Conservation (phyloP, 2,888 invertebrate species). For the Stenodema calcarata region DNA sequence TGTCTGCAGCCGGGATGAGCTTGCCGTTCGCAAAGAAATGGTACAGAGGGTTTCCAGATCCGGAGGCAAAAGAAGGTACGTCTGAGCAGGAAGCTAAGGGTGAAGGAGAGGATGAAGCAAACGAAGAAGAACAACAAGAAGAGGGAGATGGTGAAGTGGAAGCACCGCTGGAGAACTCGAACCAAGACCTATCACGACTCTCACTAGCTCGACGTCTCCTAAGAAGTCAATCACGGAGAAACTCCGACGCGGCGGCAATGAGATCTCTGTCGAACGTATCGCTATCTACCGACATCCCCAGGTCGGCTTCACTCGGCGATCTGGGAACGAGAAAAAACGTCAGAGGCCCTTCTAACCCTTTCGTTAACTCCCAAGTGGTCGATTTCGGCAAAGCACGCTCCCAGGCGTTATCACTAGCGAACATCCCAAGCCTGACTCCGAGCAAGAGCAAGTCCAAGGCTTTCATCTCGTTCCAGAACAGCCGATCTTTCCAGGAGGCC, state of each 20-base stretch:
- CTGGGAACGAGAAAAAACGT: too few relatives aligned
- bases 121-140: not conserved
- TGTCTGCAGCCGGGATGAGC: not conserved
- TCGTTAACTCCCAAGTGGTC: not conserved
- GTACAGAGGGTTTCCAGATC: slow-evolving; percentile 15
- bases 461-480: not conserved
- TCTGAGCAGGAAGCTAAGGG: not conserved
- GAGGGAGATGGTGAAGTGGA: not conserved
- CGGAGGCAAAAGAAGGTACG: not conserved
- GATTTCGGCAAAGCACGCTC: not conserved
- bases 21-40: slow-evolving; percentile 27
- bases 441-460: not conserved
- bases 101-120: not conserved
- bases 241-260: too few relatives aligned
- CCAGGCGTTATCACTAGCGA: not conserved
- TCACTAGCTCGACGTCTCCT: too few relatives aligned
- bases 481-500: not conserved
- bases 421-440: not conserved
- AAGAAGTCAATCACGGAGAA: too few relatives aligned
- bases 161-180: too few relatives aligned
- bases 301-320: too few relatives aligned
- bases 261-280: too few relatives aligned
- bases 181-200: too few relatives aligned
- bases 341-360: not conserved
- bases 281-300: too few relatives aligned